These are phyloP conservation scores for Hycleus cichorii DNA, from an alignment of 1,140 invertebrate genomes.

Conservation along the genomic window DNA sequence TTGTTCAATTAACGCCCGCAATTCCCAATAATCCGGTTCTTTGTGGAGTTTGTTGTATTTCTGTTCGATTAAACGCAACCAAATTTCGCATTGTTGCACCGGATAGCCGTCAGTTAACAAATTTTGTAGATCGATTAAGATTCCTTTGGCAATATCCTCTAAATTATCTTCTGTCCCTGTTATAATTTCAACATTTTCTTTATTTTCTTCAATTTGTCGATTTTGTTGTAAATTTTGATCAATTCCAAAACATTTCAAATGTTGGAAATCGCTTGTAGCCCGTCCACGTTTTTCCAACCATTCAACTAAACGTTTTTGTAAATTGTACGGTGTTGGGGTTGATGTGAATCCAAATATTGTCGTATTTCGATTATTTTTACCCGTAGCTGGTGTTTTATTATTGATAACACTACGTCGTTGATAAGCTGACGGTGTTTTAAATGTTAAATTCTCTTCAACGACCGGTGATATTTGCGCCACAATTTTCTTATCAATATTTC, in stretches of 20 bases:
- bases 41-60: conserved; percentile 39
- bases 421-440: conserved; percentile 20
- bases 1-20: conserved; percentile 48
- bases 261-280: conserved; percentile 43
- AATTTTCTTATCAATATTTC: neutral
- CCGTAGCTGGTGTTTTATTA: too few relatives aligned
- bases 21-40: conserved; percentile 50
- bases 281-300: conserved; percentile 47
- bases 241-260: conserved; percentile 48
- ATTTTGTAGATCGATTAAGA: conserved; percentile 36
- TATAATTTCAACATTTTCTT: conserved; percentile 46
- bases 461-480: conserved; percentile 4
- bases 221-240: conserved; percentile 32
- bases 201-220: conserved; percentile 44
- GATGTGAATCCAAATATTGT: too few relatives aligned
- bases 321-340: too few relatives aligned
- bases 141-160: conserved; percentile 19
- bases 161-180: neutral
- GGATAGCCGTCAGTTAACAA: conserved; percentile 38
- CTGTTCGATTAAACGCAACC: conserved; percentile 44
- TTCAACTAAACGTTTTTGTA: conserved; percentile 37
- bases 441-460: conserved; percentile 6
- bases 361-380: too few relatives aligned
- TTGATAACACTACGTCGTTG: conserved; percentile 11
- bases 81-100: conserved; percentile 45